Evolutionary conservation across 1,140 invertebrate genomes (phyloP).

Genomic region (Drosophila parvula): DNA sequence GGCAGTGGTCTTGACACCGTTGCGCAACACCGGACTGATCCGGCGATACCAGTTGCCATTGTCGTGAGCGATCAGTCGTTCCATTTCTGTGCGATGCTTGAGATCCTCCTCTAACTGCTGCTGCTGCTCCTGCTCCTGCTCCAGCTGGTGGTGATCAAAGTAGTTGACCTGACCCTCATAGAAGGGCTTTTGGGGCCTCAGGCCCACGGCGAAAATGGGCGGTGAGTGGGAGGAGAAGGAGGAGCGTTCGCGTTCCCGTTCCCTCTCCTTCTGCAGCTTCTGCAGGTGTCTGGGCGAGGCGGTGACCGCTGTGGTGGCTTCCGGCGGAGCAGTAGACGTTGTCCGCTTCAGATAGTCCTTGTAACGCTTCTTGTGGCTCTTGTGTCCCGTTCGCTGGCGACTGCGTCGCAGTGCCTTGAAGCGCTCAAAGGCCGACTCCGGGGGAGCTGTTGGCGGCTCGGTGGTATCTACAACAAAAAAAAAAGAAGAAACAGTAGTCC

Average conservation of each 20-base stretch:
- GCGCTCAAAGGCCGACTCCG: constrained; percentile 65
- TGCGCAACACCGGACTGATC: constrained; percentile 69
- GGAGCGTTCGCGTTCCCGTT: not conserved
- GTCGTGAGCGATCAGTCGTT: constrained; percentile 66
- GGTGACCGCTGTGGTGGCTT: not conserved
- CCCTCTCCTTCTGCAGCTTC: constrained; percentile 47
- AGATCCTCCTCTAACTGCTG: constrained; percentile 28
- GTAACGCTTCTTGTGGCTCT: constrained; percentile 78
- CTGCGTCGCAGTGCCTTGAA: constrained; percentile 71
- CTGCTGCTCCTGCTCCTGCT: constrained; percentile 15
- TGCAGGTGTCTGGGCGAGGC: constrained; percentile 22
- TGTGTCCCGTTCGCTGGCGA: constrained; percentile 70
- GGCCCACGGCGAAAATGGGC: constrained; percentile 59
- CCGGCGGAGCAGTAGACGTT: not conserved
- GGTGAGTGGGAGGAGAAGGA: constrained; percentile 40
- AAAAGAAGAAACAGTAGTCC: not conserved
- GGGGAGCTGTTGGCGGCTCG: constrained; percentile 1
- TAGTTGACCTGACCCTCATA: constrained; percentile 80
- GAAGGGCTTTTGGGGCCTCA: constrained; percentile 59
- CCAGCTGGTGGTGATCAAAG: constrained; percentile 50
- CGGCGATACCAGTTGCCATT: constrained; percentile 74
- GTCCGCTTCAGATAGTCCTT: constrained; percentile 70
- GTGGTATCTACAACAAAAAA: constrained; percentile 29
- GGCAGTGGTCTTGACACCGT: constrained; percentile 57
- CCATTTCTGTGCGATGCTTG: constrained; percentile 59